phyloP scores from a whole-genome alignment of 1,140 invertebrate species.

The Antheraea mylitta region DNA sequence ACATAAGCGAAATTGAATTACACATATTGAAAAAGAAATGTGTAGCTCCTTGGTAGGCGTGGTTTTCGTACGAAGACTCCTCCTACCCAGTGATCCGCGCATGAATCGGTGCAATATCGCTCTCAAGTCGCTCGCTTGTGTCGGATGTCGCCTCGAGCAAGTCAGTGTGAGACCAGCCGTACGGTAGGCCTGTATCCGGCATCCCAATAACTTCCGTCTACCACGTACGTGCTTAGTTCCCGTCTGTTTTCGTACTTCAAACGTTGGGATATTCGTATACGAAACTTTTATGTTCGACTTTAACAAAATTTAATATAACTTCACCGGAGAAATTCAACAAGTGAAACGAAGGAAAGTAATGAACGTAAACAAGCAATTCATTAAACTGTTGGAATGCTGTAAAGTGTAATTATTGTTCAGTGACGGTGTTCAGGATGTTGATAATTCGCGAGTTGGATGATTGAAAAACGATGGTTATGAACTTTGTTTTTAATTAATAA shows the following conservation, averaged over 20 bases:
- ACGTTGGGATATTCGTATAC: conserved; percentile 21
- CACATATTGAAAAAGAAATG: conserved; percentile 79
- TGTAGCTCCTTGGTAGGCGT: conserved; percentile 77
- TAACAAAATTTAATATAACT: conserved; percentile 42
- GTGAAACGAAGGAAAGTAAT: conserved; percentile 36
- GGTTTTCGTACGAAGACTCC: conserved; percentile 62
- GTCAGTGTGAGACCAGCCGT: conserved; percentile 46
- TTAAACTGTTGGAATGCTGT: conserved; percentile 33
- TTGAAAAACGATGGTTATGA: not conserved
- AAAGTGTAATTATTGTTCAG: conserved; percentile 38
- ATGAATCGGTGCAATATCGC: conserved; percentile 53
- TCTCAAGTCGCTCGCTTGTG: conserved; percentile 39
- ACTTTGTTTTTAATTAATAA: conserved; percentile 4
- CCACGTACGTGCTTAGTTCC: conserved; percentile 39
- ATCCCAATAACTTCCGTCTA: conserved; percentile 45
- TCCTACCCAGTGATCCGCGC: conserved; percentile 63
- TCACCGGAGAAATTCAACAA: conserved; percentile 29
- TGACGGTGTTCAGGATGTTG: conserved; percentile 23
- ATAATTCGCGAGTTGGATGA: not conserved
- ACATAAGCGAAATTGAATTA: conserved; percentile 79
- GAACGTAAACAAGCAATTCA: conserved; percentile 35
- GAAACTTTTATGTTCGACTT: conserved; percentile 42
- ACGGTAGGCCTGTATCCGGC: conserved; percentile 44
- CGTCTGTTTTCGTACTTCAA: conserved; percentile 30
- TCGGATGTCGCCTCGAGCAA: conserved; percentile 37